Evolutionary conservation across 2,888 invertebrate genomes (phyloP), one percentile per base, ranked within the genome.

Genomic region (Papilio demoleus): DNA sequence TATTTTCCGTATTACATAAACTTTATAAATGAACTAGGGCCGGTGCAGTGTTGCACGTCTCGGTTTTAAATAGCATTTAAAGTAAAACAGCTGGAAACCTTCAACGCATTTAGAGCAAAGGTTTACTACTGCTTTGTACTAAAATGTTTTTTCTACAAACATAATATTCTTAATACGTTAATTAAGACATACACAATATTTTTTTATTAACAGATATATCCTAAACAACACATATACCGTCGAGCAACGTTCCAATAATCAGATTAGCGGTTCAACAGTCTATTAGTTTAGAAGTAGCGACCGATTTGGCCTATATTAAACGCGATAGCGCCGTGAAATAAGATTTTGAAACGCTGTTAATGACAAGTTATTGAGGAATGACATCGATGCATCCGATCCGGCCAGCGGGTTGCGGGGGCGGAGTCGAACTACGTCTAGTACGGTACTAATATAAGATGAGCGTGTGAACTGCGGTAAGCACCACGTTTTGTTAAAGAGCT

Each of bases 401-500:
- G 22, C 59, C 22, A 38, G 59, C 59, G 69, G 83, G 80, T 78
- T 80, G 83, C 80, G 80, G 81, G 88, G 88, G 87, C 87, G 86
- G 85, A 81, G 84, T 82, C 84, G 75, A 77, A 72, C 82, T 81
- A 74, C 77, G 79, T 64, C 76, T 73, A 73, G 73, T 72, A 74
- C 63, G 34, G 63, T 71, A 63, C 70, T 71, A 71, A 72, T 61
- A 72, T 59, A 58, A 75, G 72, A 72, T 82, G 81, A 82, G 78
- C 78, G 76, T 81, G 82, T 80, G 83, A 81, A 86, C 85, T 84
- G 80, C 76, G 77, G 81, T 77, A 81, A 83, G 81, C 88, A 88
- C 88, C 88, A 89, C 84, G 86, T 86, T 84, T 88, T 88, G 86
- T 87, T 76, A 81, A 84, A 79, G 80, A 83, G 81, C 85, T 86